Percentiles rank a stretch among this genome's conserved stretches.
Evolutionary conservation across 2,888 invertebrate genomes (phyloP).

Genomic region (Drosophila algonquin): DNA sequence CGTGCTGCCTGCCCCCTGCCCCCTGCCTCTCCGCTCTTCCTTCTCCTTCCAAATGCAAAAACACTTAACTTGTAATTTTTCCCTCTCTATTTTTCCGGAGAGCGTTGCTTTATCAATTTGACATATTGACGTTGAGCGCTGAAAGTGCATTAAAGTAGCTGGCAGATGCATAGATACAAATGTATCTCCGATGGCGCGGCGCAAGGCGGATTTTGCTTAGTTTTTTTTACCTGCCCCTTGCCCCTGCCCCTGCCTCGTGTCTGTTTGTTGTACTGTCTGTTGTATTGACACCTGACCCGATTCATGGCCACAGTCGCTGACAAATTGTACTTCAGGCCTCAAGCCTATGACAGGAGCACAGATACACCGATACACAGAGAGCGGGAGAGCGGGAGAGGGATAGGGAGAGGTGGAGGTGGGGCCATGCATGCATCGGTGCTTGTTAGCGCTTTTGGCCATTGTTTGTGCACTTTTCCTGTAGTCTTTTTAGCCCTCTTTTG

Average conservation of each 20-base stretch:
- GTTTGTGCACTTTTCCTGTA: conserved; percentile 49
- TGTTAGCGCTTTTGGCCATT: conserved; percentile 55
- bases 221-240: not conserved
- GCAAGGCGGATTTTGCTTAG: conserved; percentile 32
- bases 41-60: conserved; percentile 28
- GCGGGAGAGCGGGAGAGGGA: not conserved
- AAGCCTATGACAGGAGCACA: conserved; percentile 5
- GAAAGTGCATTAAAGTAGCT: conserved; percentile 81
- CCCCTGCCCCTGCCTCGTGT: not conserved
- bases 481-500: conserved; percentile 3
- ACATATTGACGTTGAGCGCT: conserved; percentile 81
- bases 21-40: not conserved
- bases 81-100: conserved; percentile 27
- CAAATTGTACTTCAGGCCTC: conserved; percentile 60
- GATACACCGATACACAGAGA: not conserved
- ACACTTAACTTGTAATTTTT: conserved; percentile 71
- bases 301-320: conserved; percentile 71
- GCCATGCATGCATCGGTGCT: conserved; percentile 20
- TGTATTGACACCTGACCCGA: conserved; percentile 74
- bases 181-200: conserved; percentile 16
- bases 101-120: conserved; percentile 76
- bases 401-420: not conserved
- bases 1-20: too few relatives aligned
- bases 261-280: conserved; percentile 5
- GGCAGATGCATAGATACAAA: conserved; percentile 52